Evolutionary conservation across 2,113 vertebrate genomes (phyloP).

Genomic region (Actenoides lindsayi): DNA sequence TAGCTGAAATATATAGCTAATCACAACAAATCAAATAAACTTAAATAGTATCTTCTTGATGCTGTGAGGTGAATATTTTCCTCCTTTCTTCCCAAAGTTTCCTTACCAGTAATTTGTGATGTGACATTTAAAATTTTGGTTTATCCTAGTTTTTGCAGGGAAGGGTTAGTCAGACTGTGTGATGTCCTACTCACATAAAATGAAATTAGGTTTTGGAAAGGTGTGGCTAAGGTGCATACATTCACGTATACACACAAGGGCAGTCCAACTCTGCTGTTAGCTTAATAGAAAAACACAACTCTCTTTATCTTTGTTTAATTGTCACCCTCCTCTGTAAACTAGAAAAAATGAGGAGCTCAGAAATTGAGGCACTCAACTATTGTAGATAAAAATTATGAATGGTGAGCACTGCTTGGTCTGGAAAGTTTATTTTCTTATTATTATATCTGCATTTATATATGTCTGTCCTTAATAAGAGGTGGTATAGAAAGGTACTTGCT

Average conservation of each 20-base stretch:
- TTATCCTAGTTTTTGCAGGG: not conserved
- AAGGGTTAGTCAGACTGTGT: not conserved
- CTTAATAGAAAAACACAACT: not conserved
- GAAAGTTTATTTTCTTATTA: not conserved
- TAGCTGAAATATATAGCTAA: not conserved
- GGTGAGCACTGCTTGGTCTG: not conserved
- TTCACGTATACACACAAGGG: not conserved
- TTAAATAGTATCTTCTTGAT: not conserved
- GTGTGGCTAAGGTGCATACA: accelerated
- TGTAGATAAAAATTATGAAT: not conserved
- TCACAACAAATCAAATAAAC: not conserved
- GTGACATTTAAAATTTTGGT: not conserved
- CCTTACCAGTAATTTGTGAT: not conserved
- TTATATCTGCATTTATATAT: not conserved
- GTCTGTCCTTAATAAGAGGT: not conserved
- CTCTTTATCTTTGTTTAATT: not conserved
- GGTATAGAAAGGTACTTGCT: not conserved
- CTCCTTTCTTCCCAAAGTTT: not conserved
- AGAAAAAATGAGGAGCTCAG: not conserved
- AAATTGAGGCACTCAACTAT: not conserved
- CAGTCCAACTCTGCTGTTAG: not conserved
- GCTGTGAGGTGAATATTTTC: not conserved
- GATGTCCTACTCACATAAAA: not conserved
- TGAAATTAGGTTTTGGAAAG: not conserved
- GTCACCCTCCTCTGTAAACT: not conserved